phyloP scores from a whole-genome alignment of 2,888 invertebrate genomes.

The Phyto melanocephala region DNA sequence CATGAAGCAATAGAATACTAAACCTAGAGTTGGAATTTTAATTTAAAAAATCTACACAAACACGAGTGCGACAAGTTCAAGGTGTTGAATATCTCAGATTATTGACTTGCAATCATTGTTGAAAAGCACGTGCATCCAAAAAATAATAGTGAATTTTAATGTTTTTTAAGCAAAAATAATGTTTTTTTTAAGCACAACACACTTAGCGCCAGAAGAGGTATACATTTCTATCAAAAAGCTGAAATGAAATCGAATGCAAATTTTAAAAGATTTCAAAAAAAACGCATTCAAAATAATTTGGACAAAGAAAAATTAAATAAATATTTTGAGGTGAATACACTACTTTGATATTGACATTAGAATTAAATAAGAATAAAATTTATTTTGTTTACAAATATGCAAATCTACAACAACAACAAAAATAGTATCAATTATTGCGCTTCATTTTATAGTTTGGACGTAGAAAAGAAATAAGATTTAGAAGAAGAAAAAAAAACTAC shows the following conservation, averaged over 20 bases:
- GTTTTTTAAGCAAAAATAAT: not conserved
- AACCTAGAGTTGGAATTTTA: not conserved
- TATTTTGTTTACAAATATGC: not conserved
- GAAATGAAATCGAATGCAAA: slow-evolving; percentile 16
- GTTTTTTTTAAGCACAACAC: not conserved
- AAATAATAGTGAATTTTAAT: slow-evolving; percentile 20
- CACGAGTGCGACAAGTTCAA: slow-evolving; percentile 33
- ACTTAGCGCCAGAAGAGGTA: slow-evolving; percentile 38
- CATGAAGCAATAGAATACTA: not conserved
- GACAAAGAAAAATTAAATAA: not conserved
- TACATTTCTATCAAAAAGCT: not conserved
- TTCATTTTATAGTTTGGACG: not conserved
- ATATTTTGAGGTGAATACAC: slow-evolving; percentile 36
- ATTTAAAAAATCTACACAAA: not conserved
- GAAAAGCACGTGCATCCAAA: slow-evolving; percentile 14
- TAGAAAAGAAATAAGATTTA: not conserved
- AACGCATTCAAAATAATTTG: slow-evolving; percentile 17
- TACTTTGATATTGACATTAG: slow-evolving; percentile 48
- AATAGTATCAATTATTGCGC: not conserved
- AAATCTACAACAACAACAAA: not conserved
- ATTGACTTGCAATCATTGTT: slow-evolving; percentile 32
- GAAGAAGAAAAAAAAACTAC: not conserved
- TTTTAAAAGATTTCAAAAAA: not conserved
- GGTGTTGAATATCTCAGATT: slow-evolving; percentile 16
- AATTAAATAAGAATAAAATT: not conserved